These are phyloP conservation scores for Intellagama lesueurii DNA, from an alignment of 2,797 vertebrate species.

Conservation along the genomic window DNA sequence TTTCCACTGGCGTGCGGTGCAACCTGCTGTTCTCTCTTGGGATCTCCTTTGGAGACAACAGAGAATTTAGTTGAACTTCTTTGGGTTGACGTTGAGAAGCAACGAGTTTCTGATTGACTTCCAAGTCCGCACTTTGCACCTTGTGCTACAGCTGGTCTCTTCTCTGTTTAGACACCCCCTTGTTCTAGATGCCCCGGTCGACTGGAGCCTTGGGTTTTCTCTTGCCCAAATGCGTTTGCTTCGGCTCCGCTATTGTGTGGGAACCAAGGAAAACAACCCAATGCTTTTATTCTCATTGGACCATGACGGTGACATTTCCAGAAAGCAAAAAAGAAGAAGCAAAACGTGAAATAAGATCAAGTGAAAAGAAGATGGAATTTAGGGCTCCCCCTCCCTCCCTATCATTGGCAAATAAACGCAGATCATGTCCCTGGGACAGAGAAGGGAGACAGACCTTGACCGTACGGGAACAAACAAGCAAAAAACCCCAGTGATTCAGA, in stretches of 20 bases:
- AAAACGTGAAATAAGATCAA: not conserved
- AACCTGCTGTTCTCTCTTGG: not conserved
- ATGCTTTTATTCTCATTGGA: not conserved
- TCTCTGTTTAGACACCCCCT: not conserved
- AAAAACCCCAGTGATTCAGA: not conserved
- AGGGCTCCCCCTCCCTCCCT: not conserved
- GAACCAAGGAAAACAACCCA: not conserved
- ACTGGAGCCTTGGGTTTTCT: not conserved
- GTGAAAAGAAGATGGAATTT: not conserved
- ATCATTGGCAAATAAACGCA: not conserved
- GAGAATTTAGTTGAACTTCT: not conserved
- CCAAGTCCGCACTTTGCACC: not conserved
- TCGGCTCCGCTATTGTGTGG: not conserved
- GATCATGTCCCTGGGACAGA: not conserved
- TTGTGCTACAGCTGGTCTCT: not conserved
- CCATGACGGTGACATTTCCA: not conserved
- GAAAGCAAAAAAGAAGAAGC: slow-evolving; percentile 8
- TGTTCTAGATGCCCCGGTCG: no score
- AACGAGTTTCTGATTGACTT: not conserved
- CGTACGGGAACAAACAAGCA: not conserved
- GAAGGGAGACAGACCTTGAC: not conserved
- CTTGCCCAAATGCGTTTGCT: rapidly evolving
- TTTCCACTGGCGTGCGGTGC: slow-evolving; percentile 37
- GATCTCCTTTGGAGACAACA: slow-evolving; percentile 43
- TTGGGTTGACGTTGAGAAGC: not conserved